A percentile compares a stretch with the other conserved stretches of the same genome.
Conservation (phyloP, 2,888 invertebrate genomes). For the Tuberolachnus salignus region DNA sequence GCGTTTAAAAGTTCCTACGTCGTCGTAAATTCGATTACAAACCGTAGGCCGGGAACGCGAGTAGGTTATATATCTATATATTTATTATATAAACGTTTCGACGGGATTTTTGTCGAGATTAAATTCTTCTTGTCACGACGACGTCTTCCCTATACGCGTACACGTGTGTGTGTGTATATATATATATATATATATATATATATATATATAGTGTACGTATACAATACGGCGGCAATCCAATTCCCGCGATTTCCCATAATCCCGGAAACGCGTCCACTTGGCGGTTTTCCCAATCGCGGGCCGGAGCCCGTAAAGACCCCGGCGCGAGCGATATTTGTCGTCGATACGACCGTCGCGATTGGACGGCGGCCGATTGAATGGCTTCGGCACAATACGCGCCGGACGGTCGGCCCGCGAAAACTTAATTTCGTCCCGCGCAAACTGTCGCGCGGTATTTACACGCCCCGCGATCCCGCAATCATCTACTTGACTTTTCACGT, state of each 20-base stretch:
- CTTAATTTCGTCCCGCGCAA: conserved; percentile 17
- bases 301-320: conserved; percentile 53
- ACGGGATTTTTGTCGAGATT: conserved; percentile 53
- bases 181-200: too few relatives aligned
- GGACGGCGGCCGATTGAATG: conserved; percentile 41
- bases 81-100: conserved; percentile 1
- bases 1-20: conserved; percentile 46
- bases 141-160: neutral
- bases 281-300: conserved; percentile 53
- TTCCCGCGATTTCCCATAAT: conserved; percentile 50
- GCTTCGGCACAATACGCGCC: neutral
- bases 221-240: conserved; percentile 28
- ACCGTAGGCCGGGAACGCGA: neutral
- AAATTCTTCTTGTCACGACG: conserved; percentile 54
- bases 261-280: conserved; percentile 51
- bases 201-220: too few relatives aligned
- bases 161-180: too few relatives aligned
- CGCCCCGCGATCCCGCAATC: too few relatives aligned
- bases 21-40: conserved; percentile 55
- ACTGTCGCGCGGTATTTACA: neutral
- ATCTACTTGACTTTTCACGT: too few relatives aligned
- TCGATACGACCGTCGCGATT: conserved; percentile 31
- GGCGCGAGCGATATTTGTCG: conserved; percentile 50
- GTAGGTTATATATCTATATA: neutral
- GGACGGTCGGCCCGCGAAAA: neutral